Conservation (phyloP, 2,797 vertebrate species). For the Nannoperca obscura region DNA sequence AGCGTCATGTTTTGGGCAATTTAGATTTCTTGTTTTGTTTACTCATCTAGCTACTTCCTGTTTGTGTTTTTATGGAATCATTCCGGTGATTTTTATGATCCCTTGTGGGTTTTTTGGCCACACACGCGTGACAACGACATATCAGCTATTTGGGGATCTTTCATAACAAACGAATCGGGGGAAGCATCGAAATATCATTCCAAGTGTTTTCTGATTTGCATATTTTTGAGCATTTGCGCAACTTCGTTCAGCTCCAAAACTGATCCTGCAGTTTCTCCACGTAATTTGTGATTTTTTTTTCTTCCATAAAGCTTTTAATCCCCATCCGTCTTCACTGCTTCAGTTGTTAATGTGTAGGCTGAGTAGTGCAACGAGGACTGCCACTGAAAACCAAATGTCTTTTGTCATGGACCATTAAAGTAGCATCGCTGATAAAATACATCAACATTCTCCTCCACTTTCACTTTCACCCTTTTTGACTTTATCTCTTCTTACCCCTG, state of each 20-base stretch:
- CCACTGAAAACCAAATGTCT: conserved; percentile 49
- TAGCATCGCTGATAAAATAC: conserved; percentile 43
- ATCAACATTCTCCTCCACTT: conserved; percentile 21
- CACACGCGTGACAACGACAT: background rate
- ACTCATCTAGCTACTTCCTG: background rate
- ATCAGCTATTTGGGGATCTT: background rate
- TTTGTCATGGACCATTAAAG: conserved; percentile 54
- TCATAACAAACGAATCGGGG: background rate
- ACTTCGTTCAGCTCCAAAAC: conserved; percentile 4
- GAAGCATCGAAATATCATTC: conserved; percentile 1
- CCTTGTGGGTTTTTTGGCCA: background rate
- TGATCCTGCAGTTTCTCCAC: conserved; percentile 1
- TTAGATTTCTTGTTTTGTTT: background rate
- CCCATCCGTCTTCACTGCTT: conserved; percentile 18
- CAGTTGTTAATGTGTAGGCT: conserved; percentile 21
- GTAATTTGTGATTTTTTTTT: conserved; percentile 16
- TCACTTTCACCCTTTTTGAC: background rate
- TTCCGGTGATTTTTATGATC: background rate
- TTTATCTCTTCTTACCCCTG: background rate
- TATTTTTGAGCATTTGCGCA: conserved; percentile 4
- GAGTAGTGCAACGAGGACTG: conserved; percentile 17
- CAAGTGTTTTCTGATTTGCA: background rate
- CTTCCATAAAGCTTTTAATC: conserved; percentile 38
- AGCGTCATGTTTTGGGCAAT: background rate
- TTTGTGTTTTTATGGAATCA: conserved; percentile 4